Evolutionary conservation across 2,113 vertebrate species (phyloP).

Genomic region (Bubo scandiacus): DNA sequence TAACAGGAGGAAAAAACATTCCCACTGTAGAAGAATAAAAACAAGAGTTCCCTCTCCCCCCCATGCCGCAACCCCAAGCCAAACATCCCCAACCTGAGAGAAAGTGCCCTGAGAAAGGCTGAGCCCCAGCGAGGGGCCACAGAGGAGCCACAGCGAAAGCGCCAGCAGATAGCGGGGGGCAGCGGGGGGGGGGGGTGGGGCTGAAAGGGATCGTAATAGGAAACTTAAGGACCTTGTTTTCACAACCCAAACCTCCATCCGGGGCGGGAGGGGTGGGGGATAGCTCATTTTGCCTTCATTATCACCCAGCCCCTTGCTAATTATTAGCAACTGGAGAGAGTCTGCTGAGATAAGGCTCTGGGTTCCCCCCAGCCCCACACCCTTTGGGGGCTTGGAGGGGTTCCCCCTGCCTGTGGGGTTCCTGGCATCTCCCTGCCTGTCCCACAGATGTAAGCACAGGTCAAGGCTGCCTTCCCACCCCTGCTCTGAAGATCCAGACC

Average conservation of each 20-base stretch:
- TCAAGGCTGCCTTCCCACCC: not conserved
- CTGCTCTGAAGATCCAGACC: not conserved
- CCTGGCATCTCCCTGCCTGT: not conserved
- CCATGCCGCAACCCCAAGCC: not conserved
- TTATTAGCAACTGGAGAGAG: constrained; percentile 15
- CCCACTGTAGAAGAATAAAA: constrained; percentile 24
- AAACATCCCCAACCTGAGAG: not conserved
- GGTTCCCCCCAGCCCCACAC: not conserved
- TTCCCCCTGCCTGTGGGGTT: not conserved
- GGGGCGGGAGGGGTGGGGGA: not conserved
- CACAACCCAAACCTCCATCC: not conserved
- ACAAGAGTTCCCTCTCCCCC: not conserved
- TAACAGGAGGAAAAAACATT: constrained; percentile 69
- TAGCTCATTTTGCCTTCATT: constrained; percentile 31
- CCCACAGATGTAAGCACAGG: not conserved
- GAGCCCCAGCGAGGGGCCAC: accelerated
- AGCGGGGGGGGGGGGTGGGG: no score
- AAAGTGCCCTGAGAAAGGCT: not conserved
- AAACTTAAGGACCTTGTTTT: not conserved
- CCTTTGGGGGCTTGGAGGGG: not conserved
- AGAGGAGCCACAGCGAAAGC: accelerated
- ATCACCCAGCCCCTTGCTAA: constrained; percentile 13
- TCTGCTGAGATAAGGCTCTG: constrained; percentile 10
- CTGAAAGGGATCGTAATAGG: accelerated
- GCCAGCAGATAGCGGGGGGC: not conserved